Base-by-base conservation (phyloP, 1,140 invertebrate species). In the Choristoneura fumiferana region DNA sequence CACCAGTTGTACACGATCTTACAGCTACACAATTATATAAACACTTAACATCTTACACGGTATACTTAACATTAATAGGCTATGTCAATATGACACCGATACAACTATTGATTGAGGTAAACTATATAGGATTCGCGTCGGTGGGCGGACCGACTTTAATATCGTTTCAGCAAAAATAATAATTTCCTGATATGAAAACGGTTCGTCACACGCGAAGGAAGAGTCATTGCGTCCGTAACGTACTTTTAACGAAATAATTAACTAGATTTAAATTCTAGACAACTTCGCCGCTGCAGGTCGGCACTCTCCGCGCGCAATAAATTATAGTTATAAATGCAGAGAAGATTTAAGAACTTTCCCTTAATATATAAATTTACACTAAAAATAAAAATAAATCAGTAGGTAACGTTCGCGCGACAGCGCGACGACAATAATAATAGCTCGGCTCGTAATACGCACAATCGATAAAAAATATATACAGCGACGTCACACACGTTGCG, bases 61-160 rank as follows among this genome's bases (percentile, higher is more conserved):
- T 82, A 82, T 78, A 80, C 83, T 88, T 86, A 86, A 85, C 63
- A 75, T 78, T 85, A 88, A 81, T 88, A 88, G 85, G 85, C 85
- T 85, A 79, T 82, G 85, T 84, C 84, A 84, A 83, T 80, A 78
- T 76, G 83, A 85, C 81, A 80, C 76, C 60, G 65, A 72, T 87
- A 85, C 74, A 78, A 79, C 81, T 87, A 87, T 76, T 62, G 77
- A 83, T 69, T 85, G 84, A 87, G 84, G 84, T 87, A 87, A 83
- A 84, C 78, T 82, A 84, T 77, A 84, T 86, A 86, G 83, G 83
- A 86, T 78, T 68, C 73, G 72, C 65, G 70, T 75, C 75, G 69
- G 70, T 22, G 17, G 69, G 70, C 57, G 62, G 53, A 69, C 67
- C 68, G 72, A 71, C 71, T 69, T 62, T 60, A 66, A 69, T 66